Evolutionary conservation across 1,140 invertebrate genomes (phyloP), one percentile per base, ranked within the genome.

Genomic region (Laupala kohalensis): DNA sequence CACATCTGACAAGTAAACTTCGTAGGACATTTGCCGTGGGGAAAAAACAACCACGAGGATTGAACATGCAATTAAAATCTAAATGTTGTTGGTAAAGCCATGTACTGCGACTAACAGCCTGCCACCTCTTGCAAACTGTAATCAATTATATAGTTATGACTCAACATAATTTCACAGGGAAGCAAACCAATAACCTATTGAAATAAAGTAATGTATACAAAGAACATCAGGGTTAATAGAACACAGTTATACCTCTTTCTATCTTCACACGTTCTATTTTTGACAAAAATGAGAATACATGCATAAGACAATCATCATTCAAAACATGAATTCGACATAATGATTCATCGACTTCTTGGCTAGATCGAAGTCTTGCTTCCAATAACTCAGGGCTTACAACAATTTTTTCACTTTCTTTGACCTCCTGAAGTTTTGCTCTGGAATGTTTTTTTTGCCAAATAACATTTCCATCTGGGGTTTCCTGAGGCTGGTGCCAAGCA

Each of bases 251-350:
- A 72, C 71, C 71, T 68, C 71, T 67, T 26, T 72, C 71, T 53
- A 72, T 69, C 24, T 37, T 68, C 12, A 72, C 27, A 6, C 27
- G 65, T 12, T 68, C 71, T 15, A 29, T 67, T 53, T 72, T 72
- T 12, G 19, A 25, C n/a, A 72, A 53, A 15, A 62, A 69, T 0
- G 65, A 53, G 26, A 72, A 72, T 25, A 72, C 26, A 19, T 68
- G 71, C 26, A 62, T 67, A n/a, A 72, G 71, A 28, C 71, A 72
- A 24, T 72, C 71, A 69, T 72, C 29, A 68, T 72, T 72, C 23
- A 72, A 28, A 19, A 62, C 37, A 53, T 63, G 1, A 5, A 72
- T 62, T 24, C n/a, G n/a, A 37, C 71, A 72, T 29, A 26, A 15
- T 30, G n/a, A 6, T 25, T 67, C 71, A 27, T 71, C 64, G 13